phyloP scores from a whole-genome alignment of 2,113 vertebrate genomes.

The Peucedramus taeniatus region DNA sequence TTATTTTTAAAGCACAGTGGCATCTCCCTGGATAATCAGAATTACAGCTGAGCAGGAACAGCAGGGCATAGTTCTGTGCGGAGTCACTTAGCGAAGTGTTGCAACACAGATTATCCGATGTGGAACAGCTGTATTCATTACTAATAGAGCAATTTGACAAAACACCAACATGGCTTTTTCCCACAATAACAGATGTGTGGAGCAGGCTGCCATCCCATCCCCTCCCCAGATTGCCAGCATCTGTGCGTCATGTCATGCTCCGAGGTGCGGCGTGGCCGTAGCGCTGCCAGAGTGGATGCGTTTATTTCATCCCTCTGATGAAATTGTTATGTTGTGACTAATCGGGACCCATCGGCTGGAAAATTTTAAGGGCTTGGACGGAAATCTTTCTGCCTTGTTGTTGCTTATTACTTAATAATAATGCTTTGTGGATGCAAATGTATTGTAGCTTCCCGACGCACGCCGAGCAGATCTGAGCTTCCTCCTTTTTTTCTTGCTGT shows the following conservation, averaged over 20 bases:
- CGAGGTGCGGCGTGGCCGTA: background rate
- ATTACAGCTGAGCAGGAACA: constrained; percentile 38
- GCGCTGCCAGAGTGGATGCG: background rate
- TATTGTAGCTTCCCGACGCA: background rate
- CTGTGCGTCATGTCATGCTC: constrained; percentile 17
- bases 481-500: background rate
- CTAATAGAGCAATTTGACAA: constrained; percentile 66
- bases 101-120: constrained; percentile 35
- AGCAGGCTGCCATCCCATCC: background rate
- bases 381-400: background rate
- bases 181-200: constrained; percentile 56
- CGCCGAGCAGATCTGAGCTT: background rate
- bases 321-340: constrained; percentile 54
- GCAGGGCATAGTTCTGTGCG: constrained; percentile 9
- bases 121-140: constrained; percentile 70
- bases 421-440: background rate
- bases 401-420: background rate
- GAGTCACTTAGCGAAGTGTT: constrained; percentile 27
- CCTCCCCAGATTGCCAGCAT: constrained; percentile 1
- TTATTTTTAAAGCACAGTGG: background rate
- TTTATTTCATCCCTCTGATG: background rate
- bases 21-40: constrained; percentile 51
- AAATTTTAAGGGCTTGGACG: constrained; percentile 33
- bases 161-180: constrained; percentile 47
- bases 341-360: background rate